Conservation (phyloP, 1,140 invertebrate species). For the Brachionus rotundiformis region DNA sequence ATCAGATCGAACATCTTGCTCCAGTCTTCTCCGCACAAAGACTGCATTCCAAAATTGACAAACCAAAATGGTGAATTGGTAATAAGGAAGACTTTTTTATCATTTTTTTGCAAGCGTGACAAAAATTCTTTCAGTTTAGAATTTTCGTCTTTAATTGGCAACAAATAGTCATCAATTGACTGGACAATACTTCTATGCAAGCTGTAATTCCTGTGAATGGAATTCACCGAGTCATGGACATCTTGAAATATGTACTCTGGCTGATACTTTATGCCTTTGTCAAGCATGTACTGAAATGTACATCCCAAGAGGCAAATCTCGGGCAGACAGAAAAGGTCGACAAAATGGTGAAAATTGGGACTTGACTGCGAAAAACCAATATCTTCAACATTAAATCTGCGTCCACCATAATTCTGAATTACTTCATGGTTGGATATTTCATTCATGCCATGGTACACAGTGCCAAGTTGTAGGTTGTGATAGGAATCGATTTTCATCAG, state of each 20-base stretch:
- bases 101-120: constrained; percentile 71
- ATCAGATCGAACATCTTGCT: constrained; percentile 87
- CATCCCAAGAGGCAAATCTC: constrained; percentile 66
- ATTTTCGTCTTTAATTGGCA: constrained; percentile 52
- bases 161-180: constrained; percentile 56
- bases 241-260: constrained; percentile 76
- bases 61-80: constrained; percentile 95
- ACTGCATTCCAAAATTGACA: constrained; percentile 84
- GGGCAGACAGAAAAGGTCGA: constrained; percentile 93
- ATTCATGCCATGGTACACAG: constrained; percentile 83
- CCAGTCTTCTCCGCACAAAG: constrained; percentile 85
- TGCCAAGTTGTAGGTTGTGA: constrained; percentile 89
- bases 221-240: constrained; percentile 80
- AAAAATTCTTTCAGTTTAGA: constrained; percentile 75
- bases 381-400: constrained; percentile 63
- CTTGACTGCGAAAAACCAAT: constrained; percentile 65
- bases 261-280: constrained; percentile 86
- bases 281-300: constrained; percentile 73
- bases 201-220: constrained; percentile 75
- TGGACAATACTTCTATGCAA: constrained; percentile 83
- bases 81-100: constrained; percentile 89
- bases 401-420: constrained; percentile 77
- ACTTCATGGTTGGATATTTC: constrained; percentile 82
- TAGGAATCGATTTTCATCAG: constrained; percentile 92
- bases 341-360: constrained; percentile 86